Evolutionary conservation across 2,797 vertebrate species (phyloP).

Genomic region (Antennarius maculatus): DNA sequence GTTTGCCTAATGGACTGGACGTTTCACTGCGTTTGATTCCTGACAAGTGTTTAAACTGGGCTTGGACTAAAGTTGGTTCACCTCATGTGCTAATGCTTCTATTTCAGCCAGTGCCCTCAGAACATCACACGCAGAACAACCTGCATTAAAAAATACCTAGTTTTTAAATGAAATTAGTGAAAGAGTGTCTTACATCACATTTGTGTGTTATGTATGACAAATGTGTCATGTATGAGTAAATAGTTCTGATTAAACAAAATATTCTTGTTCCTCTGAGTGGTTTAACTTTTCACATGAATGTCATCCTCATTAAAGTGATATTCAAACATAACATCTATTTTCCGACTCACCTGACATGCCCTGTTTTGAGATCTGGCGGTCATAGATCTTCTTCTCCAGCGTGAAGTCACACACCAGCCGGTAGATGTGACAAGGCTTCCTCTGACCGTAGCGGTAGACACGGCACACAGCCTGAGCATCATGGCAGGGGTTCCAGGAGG

Average conservation of each 20-base stretch:
- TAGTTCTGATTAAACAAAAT: too few species aligned
- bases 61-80: too few species aligned
- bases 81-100: not conserved
- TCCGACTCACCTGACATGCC: constrained; percentile 92
- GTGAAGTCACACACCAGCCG: constrained; percentile 96
- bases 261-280: too few species aligned
- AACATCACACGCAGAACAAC: too few species aligned
- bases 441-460: constrained; percentile 96
- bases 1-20: not conserved
- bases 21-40: constrained; percentile 1
- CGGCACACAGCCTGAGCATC: constrained; percentile 97
- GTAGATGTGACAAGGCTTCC: constrained; percentile 94
- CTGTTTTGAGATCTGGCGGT: constrained; percentile 98
- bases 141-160: too few species aligned
- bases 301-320: not conserved
- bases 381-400: constrained; percentile 98
- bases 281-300: too few species aligned
- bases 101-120: too few species aligned
- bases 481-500: constrained; percentile 98
- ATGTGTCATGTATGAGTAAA: not conserved
- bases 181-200: too few species aligned
- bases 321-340: not conserved
- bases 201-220: too few species aligned
- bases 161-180: too few species aligned
- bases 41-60: constrained; percentile 8